phyloP scores from a whole-genome alignment of 2,797 vertebrate genomes.

The Syngnathus rostellatus region DNA sequence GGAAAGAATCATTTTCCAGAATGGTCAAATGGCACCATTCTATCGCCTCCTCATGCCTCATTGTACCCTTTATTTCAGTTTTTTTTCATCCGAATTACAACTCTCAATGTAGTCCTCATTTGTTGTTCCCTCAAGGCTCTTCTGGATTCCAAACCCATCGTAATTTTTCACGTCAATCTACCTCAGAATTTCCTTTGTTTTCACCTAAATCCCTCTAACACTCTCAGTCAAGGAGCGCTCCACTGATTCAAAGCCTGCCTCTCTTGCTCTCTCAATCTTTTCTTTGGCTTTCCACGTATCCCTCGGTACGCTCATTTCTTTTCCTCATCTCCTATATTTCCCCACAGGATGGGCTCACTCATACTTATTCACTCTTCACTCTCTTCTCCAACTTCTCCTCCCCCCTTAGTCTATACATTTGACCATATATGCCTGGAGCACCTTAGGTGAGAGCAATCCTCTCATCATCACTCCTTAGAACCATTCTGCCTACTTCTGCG shows the following conservation, averaged over 20 bases:
- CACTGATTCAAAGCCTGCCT: conserved; percentile 42
- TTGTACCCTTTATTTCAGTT: conserved; percentile 1
- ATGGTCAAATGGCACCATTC: not conserved
- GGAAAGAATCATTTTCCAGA: not conserved
- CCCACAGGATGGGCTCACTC: conserved; percentile 42
- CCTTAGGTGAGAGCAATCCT: conserved; percentile 45
- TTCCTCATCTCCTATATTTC: conserved; percentile 44
- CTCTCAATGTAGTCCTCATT: conserved; percentile 28
- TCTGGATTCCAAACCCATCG: conserved; percentile 46
- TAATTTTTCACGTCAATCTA: conserved; percentile 40
- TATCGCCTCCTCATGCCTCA: not conserved
- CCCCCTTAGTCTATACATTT: conserved; percentile 27
- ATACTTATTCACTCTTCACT: conserved; percentile 43
- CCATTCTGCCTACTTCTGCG: conserved; percentile 16
- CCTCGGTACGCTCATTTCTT: conserved; percentile 24
- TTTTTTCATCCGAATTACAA: conserved; percentile 10
- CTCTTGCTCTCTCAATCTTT: conserved; percentile 29
- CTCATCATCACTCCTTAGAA: conserved; percentile 53
- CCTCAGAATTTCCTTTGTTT: conserved; percentile 5
- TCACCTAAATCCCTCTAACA: conserved; percentile 30
- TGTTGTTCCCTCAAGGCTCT: conserved; percentile 32
- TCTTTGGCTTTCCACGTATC: conserved; percentile 35
- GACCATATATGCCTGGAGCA: conserved; percentile 42
- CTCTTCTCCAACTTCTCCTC: conserved; percentile 25
- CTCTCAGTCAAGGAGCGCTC: conserved; percentile 45